Conservation (phyloP, 2,113 vertebrate genomes). For the Leucopsar rothschildi region DNA sequence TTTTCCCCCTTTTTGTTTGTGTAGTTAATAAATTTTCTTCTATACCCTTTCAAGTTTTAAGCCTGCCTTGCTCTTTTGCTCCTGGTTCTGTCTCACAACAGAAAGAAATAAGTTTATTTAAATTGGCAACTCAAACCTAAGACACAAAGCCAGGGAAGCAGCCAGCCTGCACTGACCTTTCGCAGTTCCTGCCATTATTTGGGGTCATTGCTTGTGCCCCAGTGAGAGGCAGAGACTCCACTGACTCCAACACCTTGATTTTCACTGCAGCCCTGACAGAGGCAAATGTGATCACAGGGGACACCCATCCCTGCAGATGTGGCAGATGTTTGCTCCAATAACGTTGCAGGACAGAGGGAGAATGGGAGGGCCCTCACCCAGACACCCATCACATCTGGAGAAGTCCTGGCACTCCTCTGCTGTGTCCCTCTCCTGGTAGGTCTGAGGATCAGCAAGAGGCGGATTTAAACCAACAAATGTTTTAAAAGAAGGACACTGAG, state of each 20-base stretch:
- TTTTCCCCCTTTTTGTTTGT: too few relatives aligned
- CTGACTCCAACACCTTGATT: neutral
- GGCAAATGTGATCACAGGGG: fast-evolving
- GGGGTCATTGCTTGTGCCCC: neutral
- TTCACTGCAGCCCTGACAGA: neutral
- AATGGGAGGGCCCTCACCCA: neutral
- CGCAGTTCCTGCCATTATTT: neutral
- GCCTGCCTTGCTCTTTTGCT: too few relatives aligned
- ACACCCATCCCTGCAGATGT: neutral
- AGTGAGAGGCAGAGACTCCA: neutral
- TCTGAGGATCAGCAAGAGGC: neutral
- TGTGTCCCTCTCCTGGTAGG: neutral
- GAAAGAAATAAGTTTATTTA: too few relatives aligned
- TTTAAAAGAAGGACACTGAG: neutral
- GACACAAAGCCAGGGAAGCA: neutral
- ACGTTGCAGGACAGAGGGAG: fast-evolving
- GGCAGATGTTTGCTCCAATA: neutral
- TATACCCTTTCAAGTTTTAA: too few relatives aligned
- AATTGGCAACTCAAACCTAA: too few relatives aligned
- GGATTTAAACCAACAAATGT: neutral
- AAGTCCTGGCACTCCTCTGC: neutral
- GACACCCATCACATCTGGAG: fast-evolving
- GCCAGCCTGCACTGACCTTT: neutral
- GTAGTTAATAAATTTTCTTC: too few relatives aligned
- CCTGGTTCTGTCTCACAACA: too few relatives aligned